Evolutionary conservation across 1,140 invertebrate genomes (phyloP), one percentile per base, ranked within the genome.

Genomic region (Bicyclus anynana): DNA sequence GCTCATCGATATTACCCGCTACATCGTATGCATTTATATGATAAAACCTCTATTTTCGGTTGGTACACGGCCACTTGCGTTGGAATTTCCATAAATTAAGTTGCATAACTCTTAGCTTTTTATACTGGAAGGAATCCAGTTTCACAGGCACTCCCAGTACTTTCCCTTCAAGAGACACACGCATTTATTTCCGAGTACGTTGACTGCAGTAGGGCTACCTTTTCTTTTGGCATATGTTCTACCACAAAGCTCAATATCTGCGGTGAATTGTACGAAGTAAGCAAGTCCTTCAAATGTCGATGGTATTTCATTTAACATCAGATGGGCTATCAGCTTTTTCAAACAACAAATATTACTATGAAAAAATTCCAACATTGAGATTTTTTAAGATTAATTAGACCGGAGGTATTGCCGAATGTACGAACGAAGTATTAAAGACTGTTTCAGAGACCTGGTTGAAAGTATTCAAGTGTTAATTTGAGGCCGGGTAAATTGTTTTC

Each of bases 101-200:
- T 59, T 59, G 40, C 50, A 48, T 59, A 59, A 59, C 42, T 9
- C 33, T 13, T 35, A 17, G 20, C 40, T 53, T 48, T 53, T 53
- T 59, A 38, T 21, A 54, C 37, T 38, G 13, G 37, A 50, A 53
- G 58, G 58, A 61, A 61, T 61, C 59, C 59, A 61, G 59, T 61
- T 53, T 17, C 14, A 13, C 46, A 33, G 58, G 44, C 59, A 26
- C 59, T 40, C 59, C 59, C 59, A 50, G 23, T 13, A 54, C 59
- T 61, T 61, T 61, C 59, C 59, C 59, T 61, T 38, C 23, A 50
- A 33, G 37, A 38, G 37, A 17, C 5, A 38, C 13, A 38, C 13
- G 37, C 37, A 16, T 38, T 38, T 38, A 38, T 16, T 16, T 17
- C 13, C 13, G 37, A 38, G 37, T 38, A 14, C 37, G 16, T 38